Percentiles rank a stretch among this genome's conserved stretches.
Conservation (phyloP, 1,140 invertebrate species). For the Melanaphis sacchari region DNA sequence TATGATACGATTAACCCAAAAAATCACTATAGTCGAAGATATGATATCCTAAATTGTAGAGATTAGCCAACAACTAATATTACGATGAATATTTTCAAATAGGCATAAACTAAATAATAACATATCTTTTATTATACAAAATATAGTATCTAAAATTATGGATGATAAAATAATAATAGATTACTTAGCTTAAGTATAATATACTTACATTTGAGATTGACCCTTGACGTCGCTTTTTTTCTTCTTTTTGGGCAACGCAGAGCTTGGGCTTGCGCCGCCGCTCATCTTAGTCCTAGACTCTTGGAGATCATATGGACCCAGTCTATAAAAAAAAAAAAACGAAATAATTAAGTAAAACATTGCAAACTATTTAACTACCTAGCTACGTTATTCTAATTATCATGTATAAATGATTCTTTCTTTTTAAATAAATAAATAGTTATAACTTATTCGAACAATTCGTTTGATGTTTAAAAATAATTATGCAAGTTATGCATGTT, state of each 20-base stretch:
- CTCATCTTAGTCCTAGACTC: conserved; percentile 87
- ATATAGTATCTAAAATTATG: neutral
- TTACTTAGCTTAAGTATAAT: neutral
- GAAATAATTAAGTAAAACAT: neutral
- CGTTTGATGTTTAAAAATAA: neutral
- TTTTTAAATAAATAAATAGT: conserved; percentile 24
- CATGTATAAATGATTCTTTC: neutral
- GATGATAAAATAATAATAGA: neutral
- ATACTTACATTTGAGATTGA: conserved; percentile 81
- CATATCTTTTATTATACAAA: neutral
- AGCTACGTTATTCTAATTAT: neutral
- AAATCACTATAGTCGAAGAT: neutral
- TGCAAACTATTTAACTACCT: neutral
- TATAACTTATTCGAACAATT: neutral
- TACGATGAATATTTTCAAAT: neutral
- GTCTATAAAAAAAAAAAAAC: conserved; percentile 66
- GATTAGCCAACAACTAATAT: neutral
- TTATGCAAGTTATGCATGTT: neutral
- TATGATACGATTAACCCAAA: too few species aligned
- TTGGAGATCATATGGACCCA: conserved; percentile 81
- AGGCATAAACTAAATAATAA: neutral
- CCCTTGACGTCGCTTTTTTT: conserved; percentile 84
- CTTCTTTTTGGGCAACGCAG: conserved; percentile 77
- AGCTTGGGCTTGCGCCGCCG: conserved; percentile 69
- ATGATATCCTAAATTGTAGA: neutral